phyloP scores from a whole-genome alignment of 2,113 vertebrate species.

The Lepus americanus region DNA sequence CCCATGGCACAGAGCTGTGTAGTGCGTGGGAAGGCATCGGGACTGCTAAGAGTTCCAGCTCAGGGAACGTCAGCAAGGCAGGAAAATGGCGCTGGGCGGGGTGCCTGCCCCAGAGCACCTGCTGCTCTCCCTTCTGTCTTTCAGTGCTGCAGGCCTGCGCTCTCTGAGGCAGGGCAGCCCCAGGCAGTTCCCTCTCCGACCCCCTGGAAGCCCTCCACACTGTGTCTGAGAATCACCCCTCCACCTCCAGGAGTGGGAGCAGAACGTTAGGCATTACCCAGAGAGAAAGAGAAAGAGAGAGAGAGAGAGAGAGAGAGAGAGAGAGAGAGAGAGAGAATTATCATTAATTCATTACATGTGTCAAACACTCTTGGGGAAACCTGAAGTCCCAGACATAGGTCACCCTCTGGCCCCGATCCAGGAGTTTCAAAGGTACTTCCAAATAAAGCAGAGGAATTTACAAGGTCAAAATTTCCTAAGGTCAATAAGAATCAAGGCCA shows the following conservation, averaged over 20 bases:
- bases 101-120: background rate
- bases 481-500: background rate
- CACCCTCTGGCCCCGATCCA: background rate
- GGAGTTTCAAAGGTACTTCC: conserved; percentile 59
- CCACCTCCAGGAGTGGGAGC: background rate
- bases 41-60: background rate
- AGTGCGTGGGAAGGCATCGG: background rate
- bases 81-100: rapidly evolving
- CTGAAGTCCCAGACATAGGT: background rate
- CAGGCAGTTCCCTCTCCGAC: background rate
- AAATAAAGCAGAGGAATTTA: conserved; percentile 32
- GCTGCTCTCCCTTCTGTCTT: background rate
- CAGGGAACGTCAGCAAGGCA: background rate
- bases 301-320: background rate
- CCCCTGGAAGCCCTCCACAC: background rate
- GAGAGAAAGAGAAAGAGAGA: no score
- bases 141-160: background rate
- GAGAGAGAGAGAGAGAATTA: background rate
- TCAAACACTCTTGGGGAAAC: background rate
- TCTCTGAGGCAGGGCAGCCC: background rate
- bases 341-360: background rate
- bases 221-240: background rate
- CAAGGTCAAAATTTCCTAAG: conserved; percentile 8
- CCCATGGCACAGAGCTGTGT: background rate
- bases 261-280: background rate